phyloP scores from a whole-genome alignment of 2,113 vertebrate genomes.

The Sigmodon hispidus region DNA sequence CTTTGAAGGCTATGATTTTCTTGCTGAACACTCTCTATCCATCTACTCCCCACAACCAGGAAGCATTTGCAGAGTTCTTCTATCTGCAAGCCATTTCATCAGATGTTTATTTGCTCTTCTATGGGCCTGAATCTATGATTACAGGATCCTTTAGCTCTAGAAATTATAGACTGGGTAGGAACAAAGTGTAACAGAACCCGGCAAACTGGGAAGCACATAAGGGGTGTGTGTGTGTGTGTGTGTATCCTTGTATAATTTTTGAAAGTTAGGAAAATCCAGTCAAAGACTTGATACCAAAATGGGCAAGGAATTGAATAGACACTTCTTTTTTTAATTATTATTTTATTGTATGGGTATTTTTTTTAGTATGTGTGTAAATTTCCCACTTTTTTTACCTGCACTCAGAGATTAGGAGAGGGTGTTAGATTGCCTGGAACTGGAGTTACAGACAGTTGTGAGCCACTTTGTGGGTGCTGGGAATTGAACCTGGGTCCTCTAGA shows the following conservation, averaged over 20 bases:
- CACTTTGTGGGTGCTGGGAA: background rate
- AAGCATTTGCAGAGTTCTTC: background rate
- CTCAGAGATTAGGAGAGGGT: background rate
- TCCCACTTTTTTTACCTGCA: background rate
- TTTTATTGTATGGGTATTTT: background rate
- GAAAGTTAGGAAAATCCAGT: background rate
- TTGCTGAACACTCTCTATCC: background rate
- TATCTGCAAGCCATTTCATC: background rate
- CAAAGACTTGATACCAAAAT: conserved; percentile 9
- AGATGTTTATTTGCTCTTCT: background rate
- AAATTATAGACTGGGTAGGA: conserved; percentile 28
- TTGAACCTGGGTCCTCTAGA: background rate
- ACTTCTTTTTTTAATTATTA: background rate
- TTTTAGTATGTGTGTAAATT: background rate
- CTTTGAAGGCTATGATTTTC: background rate
- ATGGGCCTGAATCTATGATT: background rate
- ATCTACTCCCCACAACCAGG: background rate
- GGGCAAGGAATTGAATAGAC: background rate
- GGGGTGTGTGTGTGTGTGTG: background rate
- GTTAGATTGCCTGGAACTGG: background rate
- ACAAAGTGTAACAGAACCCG: background rate
- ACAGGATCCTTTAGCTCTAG: background rate
- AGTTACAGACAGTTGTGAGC: background rate
- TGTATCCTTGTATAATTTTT: background rate
- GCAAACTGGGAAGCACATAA: background rate